phyloP scores from a whole-genome alignment of 2,888 invertebrate species.

The Cosmia pyralina region DNA sequence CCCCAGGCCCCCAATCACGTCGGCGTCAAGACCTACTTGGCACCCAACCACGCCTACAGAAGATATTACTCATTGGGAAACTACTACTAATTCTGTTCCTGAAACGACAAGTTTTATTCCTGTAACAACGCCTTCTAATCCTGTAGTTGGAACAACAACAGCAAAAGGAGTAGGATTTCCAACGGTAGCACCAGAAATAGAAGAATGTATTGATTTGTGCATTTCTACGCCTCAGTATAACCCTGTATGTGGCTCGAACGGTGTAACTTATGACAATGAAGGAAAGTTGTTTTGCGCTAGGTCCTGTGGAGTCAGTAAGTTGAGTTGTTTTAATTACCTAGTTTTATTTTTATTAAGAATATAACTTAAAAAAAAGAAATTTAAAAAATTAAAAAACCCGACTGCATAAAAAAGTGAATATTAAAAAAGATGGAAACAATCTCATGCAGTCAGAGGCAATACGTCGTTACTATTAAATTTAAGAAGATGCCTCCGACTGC shows the following conservation, averaged over 20 bases:
- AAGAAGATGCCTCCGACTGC: no score
- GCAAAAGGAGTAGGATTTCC: neutral
- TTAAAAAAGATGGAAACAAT: no score
- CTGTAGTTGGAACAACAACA: slow-evolving; percentile 25
- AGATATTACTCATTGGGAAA: slow-evolving; percentile 13
- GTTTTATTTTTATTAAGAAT: neutral
- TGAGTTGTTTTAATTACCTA: neutral
- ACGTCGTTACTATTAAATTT: no score
- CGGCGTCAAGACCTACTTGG: neutral
- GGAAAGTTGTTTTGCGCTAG: slow-evolving; percentile 80
- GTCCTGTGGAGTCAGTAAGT: slow-evolving; percentile 84
- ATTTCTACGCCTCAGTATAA: slow-evolving; percentile 79
- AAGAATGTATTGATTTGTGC: slow-evolving; percentile 58
- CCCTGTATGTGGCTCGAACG: slow-evolving; percentile 85
- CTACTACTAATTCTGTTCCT: slow-evolving; percentile 13
- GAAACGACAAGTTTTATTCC: slow-evolving; percentile 1
- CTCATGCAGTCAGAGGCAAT: no score
- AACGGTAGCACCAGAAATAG: slow-evolving; percentile 38
- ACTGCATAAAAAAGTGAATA: no score
- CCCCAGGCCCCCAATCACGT: neutral
- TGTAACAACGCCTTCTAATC: neutral
- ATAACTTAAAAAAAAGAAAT: neutral
- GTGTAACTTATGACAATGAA: slow-evolving; percentile 81
- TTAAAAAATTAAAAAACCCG: no score
- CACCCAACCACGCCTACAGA: neutral